These are phyloP conservation scores for Eulemur rubriventer DNA, from an alignment of 2,797 vertebrate genomes.

Conservation along the genomic window DNA sequence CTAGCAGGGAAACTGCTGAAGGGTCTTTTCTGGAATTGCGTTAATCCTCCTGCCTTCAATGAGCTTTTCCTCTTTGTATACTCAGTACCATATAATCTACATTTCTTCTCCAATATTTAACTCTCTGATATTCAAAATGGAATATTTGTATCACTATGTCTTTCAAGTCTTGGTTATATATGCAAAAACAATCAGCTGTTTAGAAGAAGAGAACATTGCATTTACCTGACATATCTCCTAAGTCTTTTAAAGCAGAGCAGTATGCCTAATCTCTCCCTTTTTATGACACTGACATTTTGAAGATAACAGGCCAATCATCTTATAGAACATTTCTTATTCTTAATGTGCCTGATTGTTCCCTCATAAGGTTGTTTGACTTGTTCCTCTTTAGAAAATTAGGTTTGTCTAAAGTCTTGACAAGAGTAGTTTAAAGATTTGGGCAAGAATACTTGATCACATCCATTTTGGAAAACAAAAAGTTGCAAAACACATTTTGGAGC, in stretches of 20 bases:
- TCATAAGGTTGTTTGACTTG: not conserved
- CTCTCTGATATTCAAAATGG: not conserved
- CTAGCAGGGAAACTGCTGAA: not conserved
- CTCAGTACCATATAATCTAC: not conserved
- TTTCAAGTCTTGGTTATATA: not conserved
- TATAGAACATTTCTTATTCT: not conserved
- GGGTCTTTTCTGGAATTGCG: not conserved
- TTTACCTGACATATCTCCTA: not conserved
- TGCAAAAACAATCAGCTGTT: not conserved
- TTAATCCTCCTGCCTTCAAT: not conserved
- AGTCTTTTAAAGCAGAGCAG: not conserved
- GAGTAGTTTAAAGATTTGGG: slow-evolving; percentile 21
- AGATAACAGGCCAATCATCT: not conserved
- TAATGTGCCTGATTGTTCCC: not conserved
- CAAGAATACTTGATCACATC: not conserved
- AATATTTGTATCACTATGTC: not conserved
- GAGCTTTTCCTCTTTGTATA: not conserved
- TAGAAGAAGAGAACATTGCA: not conserved
- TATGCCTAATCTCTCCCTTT: not conserved
- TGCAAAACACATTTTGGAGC: not conserved
- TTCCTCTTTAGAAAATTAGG: not conserved
- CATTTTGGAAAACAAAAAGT: not conserved
- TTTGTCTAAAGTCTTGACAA: not conserved
- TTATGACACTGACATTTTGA: not conserved
- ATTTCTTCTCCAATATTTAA: not conserved